Evolutionary conservation across 2,113 vertebrate genomes (phyloP).

Genomic region (Progne subis): DNA sequence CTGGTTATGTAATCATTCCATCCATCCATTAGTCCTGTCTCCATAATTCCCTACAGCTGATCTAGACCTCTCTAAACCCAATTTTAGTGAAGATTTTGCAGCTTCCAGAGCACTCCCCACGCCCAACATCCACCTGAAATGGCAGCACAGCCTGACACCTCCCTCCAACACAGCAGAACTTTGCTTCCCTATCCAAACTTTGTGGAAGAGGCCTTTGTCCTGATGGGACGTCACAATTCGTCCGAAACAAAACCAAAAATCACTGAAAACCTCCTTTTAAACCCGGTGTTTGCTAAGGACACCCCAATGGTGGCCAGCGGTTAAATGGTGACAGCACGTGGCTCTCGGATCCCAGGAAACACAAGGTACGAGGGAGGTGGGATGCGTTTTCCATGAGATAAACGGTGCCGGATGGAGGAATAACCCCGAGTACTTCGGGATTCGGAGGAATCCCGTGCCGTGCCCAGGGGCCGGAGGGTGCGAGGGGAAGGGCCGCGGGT

Average conservation of each 20-base stretch:
- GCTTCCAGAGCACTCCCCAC: not conserved
- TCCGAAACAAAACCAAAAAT: not conserved
- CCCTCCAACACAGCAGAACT: not conserved
- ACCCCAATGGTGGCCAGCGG: rapidly evolving
- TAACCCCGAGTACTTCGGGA: rapidly evolving
- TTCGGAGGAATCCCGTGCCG: rapidly evolving
- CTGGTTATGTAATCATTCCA: not conserved
- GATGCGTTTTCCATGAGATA: rapidly evolving
- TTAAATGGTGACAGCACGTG: not conserved
- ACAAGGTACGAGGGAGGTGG: rapidly evolving
- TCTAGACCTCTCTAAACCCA: not conserved
- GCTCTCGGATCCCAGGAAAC: not conserved
- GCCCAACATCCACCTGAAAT: rapidly evolving
- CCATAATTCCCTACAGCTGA: not conserved
- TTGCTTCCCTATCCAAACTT: not conserved
- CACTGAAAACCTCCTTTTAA: not conserved
- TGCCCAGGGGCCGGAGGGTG: rapidly evolving
- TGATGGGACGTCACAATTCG: rapidly evolving
- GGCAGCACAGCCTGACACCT: not conserved
- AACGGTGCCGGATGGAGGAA: rapidly evolving
- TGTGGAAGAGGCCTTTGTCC: not conserved
- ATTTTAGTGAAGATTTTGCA: not conserved
- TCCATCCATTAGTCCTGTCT: not conserved
- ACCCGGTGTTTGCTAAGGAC: not conserved
- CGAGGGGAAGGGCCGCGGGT: not conserved